Evolutionary conservation across 2,888 invertebrate genomes (phyloP), one percentile per base, ranked within the genome.

Genomic region (Eristalinus sepulchralis): DNA sequence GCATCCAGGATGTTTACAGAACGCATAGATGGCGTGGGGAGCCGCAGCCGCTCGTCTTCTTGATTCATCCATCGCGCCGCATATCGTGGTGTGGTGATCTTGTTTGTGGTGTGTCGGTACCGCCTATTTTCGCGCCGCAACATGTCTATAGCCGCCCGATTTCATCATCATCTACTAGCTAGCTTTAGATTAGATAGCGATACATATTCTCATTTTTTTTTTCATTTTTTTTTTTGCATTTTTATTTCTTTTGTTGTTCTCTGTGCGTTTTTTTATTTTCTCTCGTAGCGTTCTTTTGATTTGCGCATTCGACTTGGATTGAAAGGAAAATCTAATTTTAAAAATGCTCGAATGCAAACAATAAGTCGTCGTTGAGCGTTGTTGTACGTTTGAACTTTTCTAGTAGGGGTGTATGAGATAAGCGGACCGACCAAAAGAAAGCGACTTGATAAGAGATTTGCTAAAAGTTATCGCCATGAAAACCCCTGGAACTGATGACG

Each of bases 361-460:
- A 85, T 81, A 68, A 85, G 31, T 77, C 64, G 82, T 27, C 64
- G 24, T 24, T 76, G 77, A 76, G 27, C 27, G 67, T 57, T 64
- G 68, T 60, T 85, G 85, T 71, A 77, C 73, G n/a, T 85, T 82
- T 85, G 85, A 85, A 85, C 85, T 85, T 72, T 55, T 82, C 76
- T 81, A 68, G 72, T 77, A 57, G 53, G 76, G 39, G n/a, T 20
- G 62, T 39, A 17, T 20, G 68, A 68, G 85, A 85, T 85, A 85
- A 85, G 82, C 57, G 17, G 10, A 59, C 59, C 73, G 59, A 62
- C 36, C 60, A 70, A 83, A 78, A 70, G 66, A 70, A 79, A 70
- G 13, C 57, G 24, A 13, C 11, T 24, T 27, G 57, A 57, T 57
- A 57, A 27, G 24, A 57, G 22, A 3, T 27, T 24, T 57, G 22